phyloP scores from a whole-genome alignment of 2,888 invertebrate genomes.

The Pristionchus japonicus region DNA sequence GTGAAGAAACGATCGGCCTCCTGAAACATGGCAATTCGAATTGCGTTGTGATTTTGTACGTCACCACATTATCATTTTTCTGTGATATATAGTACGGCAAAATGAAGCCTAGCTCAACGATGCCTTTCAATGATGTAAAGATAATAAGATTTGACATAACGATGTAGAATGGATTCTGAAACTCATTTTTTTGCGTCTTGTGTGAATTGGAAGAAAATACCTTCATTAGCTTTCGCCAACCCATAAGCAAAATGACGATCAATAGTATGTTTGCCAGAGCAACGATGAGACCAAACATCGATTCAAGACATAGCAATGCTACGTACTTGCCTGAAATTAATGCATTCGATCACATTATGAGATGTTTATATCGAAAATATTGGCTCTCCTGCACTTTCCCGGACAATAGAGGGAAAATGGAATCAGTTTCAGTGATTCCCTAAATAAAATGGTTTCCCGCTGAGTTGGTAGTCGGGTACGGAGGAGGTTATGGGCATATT shows the following conservation, averaged over 20 bases:
- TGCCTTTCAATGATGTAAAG: background rate
- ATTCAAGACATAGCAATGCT: background rate
- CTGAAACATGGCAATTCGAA: background rate
- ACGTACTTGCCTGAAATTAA: background rate
- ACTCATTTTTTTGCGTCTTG: background rate
- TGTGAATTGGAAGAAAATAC: background rate
- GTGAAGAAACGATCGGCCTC: background rate
- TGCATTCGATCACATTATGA: too few species aligned
- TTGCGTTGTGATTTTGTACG: too few species aligned
- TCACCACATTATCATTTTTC: background rate
- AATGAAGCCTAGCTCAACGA: background rate
- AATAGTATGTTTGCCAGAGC: background rate
- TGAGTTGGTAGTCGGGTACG: too few species aligned
- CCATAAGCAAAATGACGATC: background rate
- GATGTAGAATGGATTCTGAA: background rate
- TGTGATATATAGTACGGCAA: background rate
- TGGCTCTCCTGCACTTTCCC: too few species aligned
- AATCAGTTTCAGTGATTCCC: too few species aligned
- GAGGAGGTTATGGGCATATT: too few species aligned
- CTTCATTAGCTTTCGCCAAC: background rate
- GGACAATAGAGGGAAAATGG: too few species aligned
- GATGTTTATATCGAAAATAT: too few species aligned
- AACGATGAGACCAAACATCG: background rate
- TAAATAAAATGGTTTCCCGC: too few species aligned
- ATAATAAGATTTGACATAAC: background rate